phyloP scores from a whole-genome alignment of 2,113 vertebrate genomes.

The Cyprinodon tularosa region DNA sequence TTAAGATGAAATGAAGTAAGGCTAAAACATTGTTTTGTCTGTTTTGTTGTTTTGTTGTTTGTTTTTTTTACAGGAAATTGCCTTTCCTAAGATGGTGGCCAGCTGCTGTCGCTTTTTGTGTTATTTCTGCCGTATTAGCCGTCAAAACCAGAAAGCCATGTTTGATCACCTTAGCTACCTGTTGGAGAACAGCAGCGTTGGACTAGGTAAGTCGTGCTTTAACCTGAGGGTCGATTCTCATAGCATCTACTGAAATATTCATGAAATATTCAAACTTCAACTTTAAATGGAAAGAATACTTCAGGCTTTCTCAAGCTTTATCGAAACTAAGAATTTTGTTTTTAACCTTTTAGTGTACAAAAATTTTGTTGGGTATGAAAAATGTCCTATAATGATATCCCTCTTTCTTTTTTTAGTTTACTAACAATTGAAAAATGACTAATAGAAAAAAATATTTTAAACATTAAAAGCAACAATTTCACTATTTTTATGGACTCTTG shows the following conservation, averaged over 20 bases:
- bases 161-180: slow-evolving; percentile 98
- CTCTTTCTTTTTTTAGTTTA: not conserved
- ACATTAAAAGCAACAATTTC: no score
- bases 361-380: no score
- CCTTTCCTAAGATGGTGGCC: slow-evolving; percentile 97
- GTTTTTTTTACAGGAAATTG: slow-evolving; percentile 82
- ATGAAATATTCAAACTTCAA: not conserved
- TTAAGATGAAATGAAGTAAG: not conserved
- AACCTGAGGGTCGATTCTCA: not conserved
- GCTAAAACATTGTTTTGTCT: not conserved
- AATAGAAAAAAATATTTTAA: no score
- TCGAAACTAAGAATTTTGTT: no score
- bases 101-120: slow-evolving; percentile 98
- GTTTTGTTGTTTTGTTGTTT: not conserved
- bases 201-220: slow-evolving; percentile 82
- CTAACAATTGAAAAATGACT: no score
- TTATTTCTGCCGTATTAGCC: slow-evolving; percentile 99
- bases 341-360: no score
- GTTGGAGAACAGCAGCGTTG: slow-evolving; percentile 96
- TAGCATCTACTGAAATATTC: not conserved
- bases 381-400: no score
- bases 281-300: no score
- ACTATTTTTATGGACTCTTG: no score
- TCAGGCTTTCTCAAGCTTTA: no score
- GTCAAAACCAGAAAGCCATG: slow-evolving; percentile 99